Evolutionary conservation across 2,888 invertebrate species (phyloP), one percentile per base, ranked within the genome.

Genomic region (Campoplex capitator): DNA sequence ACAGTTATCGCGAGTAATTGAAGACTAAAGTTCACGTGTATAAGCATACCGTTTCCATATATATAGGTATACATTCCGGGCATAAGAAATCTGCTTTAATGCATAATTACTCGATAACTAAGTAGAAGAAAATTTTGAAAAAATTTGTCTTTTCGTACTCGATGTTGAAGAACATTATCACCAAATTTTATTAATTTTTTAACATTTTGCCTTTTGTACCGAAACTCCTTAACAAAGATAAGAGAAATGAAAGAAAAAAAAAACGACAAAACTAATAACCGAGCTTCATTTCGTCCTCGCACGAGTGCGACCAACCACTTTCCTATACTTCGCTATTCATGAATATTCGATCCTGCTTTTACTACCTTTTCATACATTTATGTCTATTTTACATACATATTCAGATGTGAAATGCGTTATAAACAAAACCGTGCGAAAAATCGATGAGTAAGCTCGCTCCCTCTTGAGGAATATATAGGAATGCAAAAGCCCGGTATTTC

Each of bases 401-500:
- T 67, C 67, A 38, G 18, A 42, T 70, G 28, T 62, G 58, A 51
- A 42, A 68, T 77, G 42, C 28, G 28, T 45, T 71, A 42, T 68
- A 76, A 77, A 81, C 76, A 76, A 35, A n/a, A 23, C 45, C 45
- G 62, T 42, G 81, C 73, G 71, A 71, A 73, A 85, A 85, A 85
- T 85, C 85, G 81, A 85, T 85, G 35, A 54, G 56, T 45, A 76
- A 71, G 65, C 71, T 71, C 23, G 83, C 28, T 7, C 67, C 11
- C 38, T 58, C 45, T 77, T 45, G 73, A 18, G 51, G 70, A 13
- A 23, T 45, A 23, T 45, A 13, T 23, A n/a, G 58, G 32, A 70
- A 75, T 70, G 70, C 68, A 38, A 70, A 28, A 79, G 74, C 78
- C 56, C 68, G 28, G 58, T 48, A 62, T 83, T 71, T 45, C 77